phyloP scores from a whole-genome alignment of 35 echinoderm and acorn worm genomes.

The Heliocidaris tuberculata region DNA sequence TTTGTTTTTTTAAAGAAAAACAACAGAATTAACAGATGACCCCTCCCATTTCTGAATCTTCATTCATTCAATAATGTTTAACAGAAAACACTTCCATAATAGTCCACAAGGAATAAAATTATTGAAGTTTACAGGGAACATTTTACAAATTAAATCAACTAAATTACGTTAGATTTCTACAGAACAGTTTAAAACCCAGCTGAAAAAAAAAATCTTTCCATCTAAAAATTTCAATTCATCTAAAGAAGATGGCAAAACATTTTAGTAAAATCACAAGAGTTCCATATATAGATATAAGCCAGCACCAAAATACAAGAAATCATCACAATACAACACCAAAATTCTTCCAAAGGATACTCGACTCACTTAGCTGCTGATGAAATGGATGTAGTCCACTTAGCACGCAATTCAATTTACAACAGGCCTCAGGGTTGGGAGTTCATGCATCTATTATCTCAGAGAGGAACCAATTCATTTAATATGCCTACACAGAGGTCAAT shows the following conservation, averaged over 20 bases:
- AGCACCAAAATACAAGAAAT: background rate
- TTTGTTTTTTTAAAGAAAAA: too few relatives aligned
- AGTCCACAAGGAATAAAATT: too few relatives aligned
- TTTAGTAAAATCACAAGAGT: background rate
- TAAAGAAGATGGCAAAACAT: background rate
- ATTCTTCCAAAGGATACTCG: background rate
- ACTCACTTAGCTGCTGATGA: background rate
- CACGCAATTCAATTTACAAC: background rate
- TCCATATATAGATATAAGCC: background rate
- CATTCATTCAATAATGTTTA: too few relatives aligned
- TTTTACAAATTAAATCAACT: too few relatives aligned
- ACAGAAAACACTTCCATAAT: too few relatives aligned
- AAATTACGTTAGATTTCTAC: too few relatives aligned
- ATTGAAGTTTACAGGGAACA: too few relatives aligned
- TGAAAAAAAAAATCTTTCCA: too few relatives aligned
- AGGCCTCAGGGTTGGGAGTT: background rate
- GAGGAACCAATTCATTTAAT: slow-evolving; percentile 1
- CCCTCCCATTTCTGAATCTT: too few relatives aligned
- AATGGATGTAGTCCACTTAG: slow-evolving; percentile 10
- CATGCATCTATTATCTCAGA: background rate
- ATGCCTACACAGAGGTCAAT: slow-evolving; percentile 1
- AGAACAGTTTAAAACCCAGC: too few relatives aligned
- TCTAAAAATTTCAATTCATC: background rate
- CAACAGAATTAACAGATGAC: too few relatives aligned
- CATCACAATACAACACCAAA: background rate